Evolutionary conservation across 2,797 vertebrate species (phyloP), one percentile per base, ranked within the genome.

Genomic region (Liparis tanakae): DNA sequence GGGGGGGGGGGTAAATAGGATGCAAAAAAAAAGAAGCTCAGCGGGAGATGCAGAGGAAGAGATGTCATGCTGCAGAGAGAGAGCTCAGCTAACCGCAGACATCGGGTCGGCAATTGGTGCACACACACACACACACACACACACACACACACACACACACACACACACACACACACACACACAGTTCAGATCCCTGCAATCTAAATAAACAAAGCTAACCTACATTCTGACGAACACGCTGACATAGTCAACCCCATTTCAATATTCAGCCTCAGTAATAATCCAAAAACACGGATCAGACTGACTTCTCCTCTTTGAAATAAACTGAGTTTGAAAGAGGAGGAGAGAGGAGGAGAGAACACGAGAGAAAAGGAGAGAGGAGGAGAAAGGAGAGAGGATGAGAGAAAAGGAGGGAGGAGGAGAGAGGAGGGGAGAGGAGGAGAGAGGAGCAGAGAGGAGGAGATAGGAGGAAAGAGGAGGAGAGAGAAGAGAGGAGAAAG

Each of bases 81-180:
- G 84, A 86, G 86, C 87, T 89, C 88, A 83, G 85, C 82, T 85
- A 86, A 91, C 87, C 83, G 74, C 91, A 92, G 88, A 90, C 77
- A 91, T 87, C 76, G 79, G 85, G 83, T 88, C 81, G 66, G 79
- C 70, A 71, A 57, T 86, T 89, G 88, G 85, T 89, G 91, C 89
- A 41, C 43, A n/a, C 72, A 67, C 70, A 67, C 48, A 53, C 36
- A 59, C 46, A 54, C 63, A 79, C 39, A 59, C 59, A 51, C 51
- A 64, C 50, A 60, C 64, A 59, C n/a, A 46, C n/a, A 37, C 14
- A 6, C 13, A 6, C 41, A 25, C 20, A 30, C 3, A 10, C 72
- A 62, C 72, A 67, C 48, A 53, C 36, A 59, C 46, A 44, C 72
- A 78, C 39, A 58, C 51, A 51, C 51, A 64, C 50, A 59, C 63